These are phyloP conservation scores for Cygnus olor DNA, from an alignment of 2,797 vertebrate genomes.

Conservation along the genomic window DNA sequence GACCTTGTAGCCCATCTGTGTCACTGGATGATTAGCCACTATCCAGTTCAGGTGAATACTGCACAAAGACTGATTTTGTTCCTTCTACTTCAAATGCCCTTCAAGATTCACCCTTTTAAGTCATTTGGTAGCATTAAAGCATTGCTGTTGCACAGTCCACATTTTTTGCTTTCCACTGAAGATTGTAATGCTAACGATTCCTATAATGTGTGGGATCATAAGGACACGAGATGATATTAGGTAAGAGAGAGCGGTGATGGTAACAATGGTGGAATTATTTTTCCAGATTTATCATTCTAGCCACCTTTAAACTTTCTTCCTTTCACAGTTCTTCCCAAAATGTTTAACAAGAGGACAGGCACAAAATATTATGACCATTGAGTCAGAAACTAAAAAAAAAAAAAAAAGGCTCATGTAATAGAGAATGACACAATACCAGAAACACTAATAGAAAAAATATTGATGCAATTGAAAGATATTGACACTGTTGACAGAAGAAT, in stretches of 20 bases:
- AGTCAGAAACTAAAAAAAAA: not conserved
- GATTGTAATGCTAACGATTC: not conserved
- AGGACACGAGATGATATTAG: not conserved
- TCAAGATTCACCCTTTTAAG: not conserved
- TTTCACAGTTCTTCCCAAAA: not conserved
- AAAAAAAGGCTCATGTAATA: not conserved
- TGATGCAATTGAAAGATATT: not conserved
- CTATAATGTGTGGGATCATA: not conserved
- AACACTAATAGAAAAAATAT: not conserved
- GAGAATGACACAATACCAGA: not conserved
- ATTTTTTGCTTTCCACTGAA: not conserved
- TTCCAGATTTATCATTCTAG: not conserved
- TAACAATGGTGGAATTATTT: not conserved
- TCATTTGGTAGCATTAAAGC: not conserved
- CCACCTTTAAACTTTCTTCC: not conserved
- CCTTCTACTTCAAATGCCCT: not conserved
- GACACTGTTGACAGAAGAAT: not conserved
- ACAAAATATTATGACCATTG: not conserved
- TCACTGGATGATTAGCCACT: not conserved
- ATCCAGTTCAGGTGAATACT: not conserved
- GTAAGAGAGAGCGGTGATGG: not conserved
- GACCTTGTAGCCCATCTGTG: not conserved
- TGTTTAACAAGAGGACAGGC: not conserved
- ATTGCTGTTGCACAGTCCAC: not conserved
- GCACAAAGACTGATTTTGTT: not conserved